Evolutionary conservation across 1,140 invertebrate species (phyloP).

Genomic region (Piezodorus guildinii): DNA sequence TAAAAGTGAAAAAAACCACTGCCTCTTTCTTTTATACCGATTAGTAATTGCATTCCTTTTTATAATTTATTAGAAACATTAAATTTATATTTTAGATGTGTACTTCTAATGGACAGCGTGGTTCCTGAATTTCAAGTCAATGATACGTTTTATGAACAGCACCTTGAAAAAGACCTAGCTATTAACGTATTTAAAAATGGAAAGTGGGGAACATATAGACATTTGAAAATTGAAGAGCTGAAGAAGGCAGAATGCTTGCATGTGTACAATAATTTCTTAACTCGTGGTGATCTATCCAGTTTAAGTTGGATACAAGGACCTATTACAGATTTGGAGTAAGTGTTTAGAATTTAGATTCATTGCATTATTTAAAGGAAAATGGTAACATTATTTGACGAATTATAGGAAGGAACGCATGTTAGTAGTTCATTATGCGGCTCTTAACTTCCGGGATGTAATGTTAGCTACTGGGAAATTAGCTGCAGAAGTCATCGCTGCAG

Average conservation of each 20-base stretch:
- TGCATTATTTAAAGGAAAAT: slow-evolving; percentile 21
- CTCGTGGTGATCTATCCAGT: slow-evolving; percentile 73
- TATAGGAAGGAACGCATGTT: no score
- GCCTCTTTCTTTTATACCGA: no score
- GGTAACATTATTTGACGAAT: neutral
- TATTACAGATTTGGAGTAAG: slow-evolving; percentile 38
- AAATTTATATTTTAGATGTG: slow-evolving; percentile 35
- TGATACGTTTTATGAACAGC: slow-evolving; percentile 50
- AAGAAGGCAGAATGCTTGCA: slow-evolving; percentile 38
- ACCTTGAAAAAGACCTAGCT: slow-evolving; percentile 59
- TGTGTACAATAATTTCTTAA: slow-evolving; percentile 63
- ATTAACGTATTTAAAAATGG: slow-evolving; percentile 61
- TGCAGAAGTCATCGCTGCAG: slow-evolving; percentile 44
- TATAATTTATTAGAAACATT: no score
- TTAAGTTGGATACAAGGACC: slow-evolving; percentile 69
- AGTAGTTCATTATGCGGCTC: slow-evolving; percentile 45
- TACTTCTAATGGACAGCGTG: slow-evolving; percentile 50
- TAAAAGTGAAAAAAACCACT: no score
- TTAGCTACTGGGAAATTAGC: slow-evolving; percentile 58
- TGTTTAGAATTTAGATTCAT: slow-evolving; percentile 18
- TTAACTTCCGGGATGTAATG: slow-evolving; percentile 74
- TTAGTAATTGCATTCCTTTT: no score
- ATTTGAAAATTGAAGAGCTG: slow-evolving; percentile 31
- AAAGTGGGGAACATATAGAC: slow-evolving; percentile 70
- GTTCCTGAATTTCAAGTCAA: slow-evolving; percentile 39